Evolutionary conservation across 2,797 vertebrate species (phyloP), one percentile per base, ranked within the genome.

Genomic region (Perdix hodgsoniae): DNA sequence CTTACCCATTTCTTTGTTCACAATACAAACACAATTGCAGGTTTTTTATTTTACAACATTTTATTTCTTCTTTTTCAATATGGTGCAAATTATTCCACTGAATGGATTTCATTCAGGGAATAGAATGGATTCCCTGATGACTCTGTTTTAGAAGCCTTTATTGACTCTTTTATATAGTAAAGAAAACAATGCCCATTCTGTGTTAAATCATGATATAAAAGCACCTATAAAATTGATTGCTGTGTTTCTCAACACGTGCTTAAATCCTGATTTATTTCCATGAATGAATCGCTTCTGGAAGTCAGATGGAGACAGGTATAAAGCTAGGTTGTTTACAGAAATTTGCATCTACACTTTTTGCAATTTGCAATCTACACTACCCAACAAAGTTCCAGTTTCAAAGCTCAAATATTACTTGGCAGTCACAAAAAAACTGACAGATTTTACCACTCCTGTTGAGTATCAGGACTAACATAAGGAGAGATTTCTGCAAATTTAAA

Each of bases 141-240:
- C 73, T 76, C 24, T 50, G 44, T 89, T 94, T 92, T 91, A 92
- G 47, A 83, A 86, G 52, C 6, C 17, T 87, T 93, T 73, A 85
- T 90, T 60, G 90, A 90, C 78, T 54, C 39, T 71, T 91, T 89
- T 71, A 92, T 86, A 73, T 24, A 88, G 72, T 73, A 83, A 83
- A 87, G 92, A 89, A 95, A 95, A 90, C 63, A 94, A 87, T 83
- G 72, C 31, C 86, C 77, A 81, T 49, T 67, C 70, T 79, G 71
- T 76, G 50, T 76, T 93, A 95, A 92, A 96, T 93, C 85, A 93
- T 79, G 6, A 70, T 67, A 90, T 67, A 95, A 93, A 96, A 94
- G 56, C 52, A 93, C 26, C 82, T 86, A 90, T 92, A 95, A 95
- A 93, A 71, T 85, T 85, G 84, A 88, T 76, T 85, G 66, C 66